A percentile compares a stretch with the other conserved stretches of the same genome.
Conservation (phyloP, 2,888 invertebrate genomes). For the Empis stercorea region DNA sequence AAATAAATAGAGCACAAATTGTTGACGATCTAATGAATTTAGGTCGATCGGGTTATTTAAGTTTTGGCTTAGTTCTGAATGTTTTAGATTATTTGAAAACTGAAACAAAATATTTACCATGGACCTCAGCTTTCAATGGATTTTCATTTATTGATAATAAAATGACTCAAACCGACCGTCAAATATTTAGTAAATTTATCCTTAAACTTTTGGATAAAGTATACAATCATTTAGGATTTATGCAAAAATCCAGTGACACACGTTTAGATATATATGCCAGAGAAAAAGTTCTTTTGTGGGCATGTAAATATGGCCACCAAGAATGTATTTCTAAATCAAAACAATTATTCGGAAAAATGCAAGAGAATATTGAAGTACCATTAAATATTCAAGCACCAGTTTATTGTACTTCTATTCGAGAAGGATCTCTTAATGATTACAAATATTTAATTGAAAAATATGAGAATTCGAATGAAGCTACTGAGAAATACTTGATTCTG, state of each 20-base stretch:
- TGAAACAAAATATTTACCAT: constrained; percentile 52
- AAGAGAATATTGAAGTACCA: constrained; percentile 30
- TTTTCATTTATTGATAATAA: constrained; percentile 16
- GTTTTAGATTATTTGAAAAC: constrained; percentile 40
- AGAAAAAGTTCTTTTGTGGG: constrained; percentile 5
- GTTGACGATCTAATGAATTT: constrained; percentile 60
- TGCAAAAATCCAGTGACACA: neutral
- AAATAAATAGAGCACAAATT: constrained; percentile 57
- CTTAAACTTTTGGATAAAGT: neutral
- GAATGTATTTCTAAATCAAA: constrained; percentile 5
- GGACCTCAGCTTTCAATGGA: constrained; percentile 45
- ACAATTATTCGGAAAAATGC: neutral
- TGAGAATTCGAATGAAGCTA: constrained; percentile 41
- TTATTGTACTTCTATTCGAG: constrained; percentile 55
- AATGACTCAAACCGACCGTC: neutral
- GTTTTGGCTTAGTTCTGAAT: constrained; percentile 35
- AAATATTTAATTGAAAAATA: constrained; percentile 47
- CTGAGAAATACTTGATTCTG: constrained; percentile 53
- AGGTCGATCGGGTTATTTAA: constrained; percentile 43
- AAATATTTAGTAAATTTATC: neutral
- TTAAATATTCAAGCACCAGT: constrained; percentile 49
- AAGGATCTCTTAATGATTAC: constrained; percentile 48
- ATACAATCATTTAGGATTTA: constrained; percentile 2
- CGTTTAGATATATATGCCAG: constrained; percentile 5
- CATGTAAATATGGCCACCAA: constrained; percentile 7